Percentiles rank a stretch among this genome's conserved stretches.
Conservation (phyloP, 2,797 vertebrate species). For the Hydrophis major region DNA sequence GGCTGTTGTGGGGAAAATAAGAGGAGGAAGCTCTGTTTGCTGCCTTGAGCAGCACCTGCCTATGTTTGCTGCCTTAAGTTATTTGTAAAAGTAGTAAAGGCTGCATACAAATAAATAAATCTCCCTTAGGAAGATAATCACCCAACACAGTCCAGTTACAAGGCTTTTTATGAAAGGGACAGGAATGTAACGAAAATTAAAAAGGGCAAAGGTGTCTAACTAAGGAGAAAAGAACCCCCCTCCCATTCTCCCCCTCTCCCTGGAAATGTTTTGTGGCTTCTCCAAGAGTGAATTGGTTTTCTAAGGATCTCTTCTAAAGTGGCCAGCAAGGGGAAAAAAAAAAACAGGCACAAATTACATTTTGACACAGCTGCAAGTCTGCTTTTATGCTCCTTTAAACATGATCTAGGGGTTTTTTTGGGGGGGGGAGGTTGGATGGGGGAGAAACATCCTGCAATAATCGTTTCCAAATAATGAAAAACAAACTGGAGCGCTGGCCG, state of each 20-base stretch:
- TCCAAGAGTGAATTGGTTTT: constrained; percentile 11
- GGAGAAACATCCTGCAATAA: constrained; percentile 44
- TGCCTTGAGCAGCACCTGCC: no score
- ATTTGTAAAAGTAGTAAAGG: no score
- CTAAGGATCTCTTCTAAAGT: constrained; percentile 3
- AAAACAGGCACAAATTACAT: constrained; percentile 39
- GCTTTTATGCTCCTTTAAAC: constrained; percentile 53
- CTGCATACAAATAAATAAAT: no score
- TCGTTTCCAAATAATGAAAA: constrained; percentile 56
- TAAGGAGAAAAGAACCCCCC: neutral
- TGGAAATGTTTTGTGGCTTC: neutral
- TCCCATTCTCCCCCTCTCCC: neutral
- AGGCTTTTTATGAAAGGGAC: constrained; percentile 16
- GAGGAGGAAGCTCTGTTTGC: no score
- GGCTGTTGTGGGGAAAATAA: no score
- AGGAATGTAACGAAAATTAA: neutral
- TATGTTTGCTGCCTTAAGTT: no score
- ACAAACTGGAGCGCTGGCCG: constrained; percentile 59
- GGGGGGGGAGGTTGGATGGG: no score
- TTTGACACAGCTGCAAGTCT: constrained; percentile 56
- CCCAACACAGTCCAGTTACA: neutral
- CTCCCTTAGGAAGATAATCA: neutral
- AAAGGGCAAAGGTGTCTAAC: neutral
- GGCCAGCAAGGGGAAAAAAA: neutral
- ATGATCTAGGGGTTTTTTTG: constrained; percentile 43